Base-by-base conservation (phyloP, 2,797 vertebrate genomes). In the Onychomys leucogaster region DNA sequence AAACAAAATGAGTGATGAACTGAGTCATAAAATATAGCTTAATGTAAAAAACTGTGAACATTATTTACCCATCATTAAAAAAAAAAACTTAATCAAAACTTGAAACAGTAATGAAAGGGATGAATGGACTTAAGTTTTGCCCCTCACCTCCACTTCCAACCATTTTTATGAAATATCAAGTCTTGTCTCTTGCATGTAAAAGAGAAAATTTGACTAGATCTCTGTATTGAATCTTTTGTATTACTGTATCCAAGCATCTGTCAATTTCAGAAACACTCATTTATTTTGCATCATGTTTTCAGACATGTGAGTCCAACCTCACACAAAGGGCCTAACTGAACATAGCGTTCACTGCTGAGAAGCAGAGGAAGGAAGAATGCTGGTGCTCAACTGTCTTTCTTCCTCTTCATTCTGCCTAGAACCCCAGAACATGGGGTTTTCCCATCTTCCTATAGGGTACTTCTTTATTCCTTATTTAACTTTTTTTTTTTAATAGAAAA, bases 121-220 rank as follows among this genome's bases (percentile, higher is more conserved):
- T 2, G 49, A 0, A 14, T 1, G 46, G 7, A 77, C 6, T n/a
- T 16, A 59, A 59, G 75, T 95, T 41, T 41, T 21, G 5, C 23
- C 19, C 6, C 1, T 57, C 8, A 23, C 34, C 61, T 5, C 4
- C 6, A 46, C 19, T 25, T 1, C 4, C 14, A 17, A 11, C 19
- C 61, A 10, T 14, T 34, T 7, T 23, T 63, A 32, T 59, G 19
- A 94, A 91, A 71, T 69, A 13, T 61, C 34, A 67, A 85, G 61
- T 11, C 8, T 11, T 63, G 13, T 7, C 57, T 32, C 6, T 25
- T 82, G 71, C 43, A 3, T 46, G 10, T 34, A 75, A 73, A 55
- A 41, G 7, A 78, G 17, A 57, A 94, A 69, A 86, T 29, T 14
- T 11, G 32, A 67, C 6, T 25, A 52, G 52, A 34, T 90, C 32